Conservation (phyloP, 2,113 vertebrate genomes). For the Nycticryphes semicollaris region DNA sequence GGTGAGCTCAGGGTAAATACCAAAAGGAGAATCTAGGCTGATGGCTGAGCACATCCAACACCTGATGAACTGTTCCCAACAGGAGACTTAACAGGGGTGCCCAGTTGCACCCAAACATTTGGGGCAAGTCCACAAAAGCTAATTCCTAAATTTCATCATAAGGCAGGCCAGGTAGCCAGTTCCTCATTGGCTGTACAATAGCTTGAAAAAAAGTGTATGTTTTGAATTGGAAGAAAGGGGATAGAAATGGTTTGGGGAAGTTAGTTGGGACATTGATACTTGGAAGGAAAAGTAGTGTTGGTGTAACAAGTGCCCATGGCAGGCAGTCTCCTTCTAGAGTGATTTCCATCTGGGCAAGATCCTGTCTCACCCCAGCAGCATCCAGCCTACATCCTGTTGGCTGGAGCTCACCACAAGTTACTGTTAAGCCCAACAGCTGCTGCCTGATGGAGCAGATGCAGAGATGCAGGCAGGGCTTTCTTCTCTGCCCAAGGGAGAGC, state of each 20-base stretch:
- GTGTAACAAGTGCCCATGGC: not conserved
- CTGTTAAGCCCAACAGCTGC: not conserved
- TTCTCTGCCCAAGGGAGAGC: not conserved
- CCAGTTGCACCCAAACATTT: not conserved
- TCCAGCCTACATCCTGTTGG: not conserved
- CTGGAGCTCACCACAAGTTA: not conserved
- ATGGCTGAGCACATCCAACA: not conserved
- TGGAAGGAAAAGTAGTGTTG: not conserved
- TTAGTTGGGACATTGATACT: not conserved
- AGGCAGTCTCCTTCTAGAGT: not conserved
- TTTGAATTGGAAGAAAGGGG: not conserved
- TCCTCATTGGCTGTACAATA: not conserved
- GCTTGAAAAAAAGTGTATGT: not conserved
- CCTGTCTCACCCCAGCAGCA: not conserved
- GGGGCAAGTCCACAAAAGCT: not conserved
- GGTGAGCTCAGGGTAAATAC: not conserved
- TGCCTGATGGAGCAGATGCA: not conserved
- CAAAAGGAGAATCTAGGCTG: not conserved
- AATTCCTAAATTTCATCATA: not conserved
- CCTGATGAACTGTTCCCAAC: not conserved
- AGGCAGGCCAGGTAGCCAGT: not conserved
- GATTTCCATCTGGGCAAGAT: not conserved
- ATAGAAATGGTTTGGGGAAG: not conserved
- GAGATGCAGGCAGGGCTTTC: not conserved
- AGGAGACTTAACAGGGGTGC: not conserved